Evolutionary conservation across 1,140 invertebrate genomes (phyloP), one percentile per base, ranked within the genome.

Genomic region (Nebria ingens): DNA sequence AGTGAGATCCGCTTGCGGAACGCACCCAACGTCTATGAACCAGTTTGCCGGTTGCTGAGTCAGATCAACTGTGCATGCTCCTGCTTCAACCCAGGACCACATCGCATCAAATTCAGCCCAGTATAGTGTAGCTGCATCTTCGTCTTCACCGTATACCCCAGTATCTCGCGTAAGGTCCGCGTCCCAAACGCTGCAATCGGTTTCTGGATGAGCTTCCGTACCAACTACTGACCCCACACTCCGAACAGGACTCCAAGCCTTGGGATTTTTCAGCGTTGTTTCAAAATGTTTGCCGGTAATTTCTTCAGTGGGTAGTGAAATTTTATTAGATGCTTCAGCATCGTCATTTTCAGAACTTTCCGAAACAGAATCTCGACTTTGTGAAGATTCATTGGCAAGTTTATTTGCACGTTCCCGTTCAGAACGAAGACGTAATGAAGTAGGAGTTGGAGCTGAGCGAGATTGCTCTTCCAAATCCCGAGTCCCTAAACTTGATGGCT

Each of bases 231-330:
- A 89, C 2, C 87, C 87, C 12, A 88, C 85, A 59, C 86, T 88
- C 59, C 86, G 79, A 12, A 89, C 84, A 13, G 87, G 87, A 67
- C 85, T 88, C 87, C 87, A 89, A 19, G 86, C 85, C 64, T 85
- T 79, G 23, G 85, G 85, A 73, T 87, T 87, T 58, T 81, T 77
- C 2, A 73, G 63, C 55, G 74, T 72, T 0, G 70, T 71, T 57
- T 77, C 75, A 58, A 70, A 76, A 55, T 66, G 62, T 58, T 74
- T 76, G 2, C 68, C 68, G 2, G 63, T 64, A 2, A 69, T 62
- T 17, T 45, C 40, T 45, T 45, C 40, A 17, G 40, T 66, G 67
- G 52, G 67, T 68, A 3, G 65, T 68, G 2, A 68, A 63, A 34
- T 70, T 67, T 0, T 65, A n/a, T n/a, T n/a, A n/a, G n/a, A n/a